These are phyloP conservation scores for Chaetogeoica ovagalla DNA, from an alignment of 2,888 invertebrate genomes.

Conservation along the genomic window DNA sequence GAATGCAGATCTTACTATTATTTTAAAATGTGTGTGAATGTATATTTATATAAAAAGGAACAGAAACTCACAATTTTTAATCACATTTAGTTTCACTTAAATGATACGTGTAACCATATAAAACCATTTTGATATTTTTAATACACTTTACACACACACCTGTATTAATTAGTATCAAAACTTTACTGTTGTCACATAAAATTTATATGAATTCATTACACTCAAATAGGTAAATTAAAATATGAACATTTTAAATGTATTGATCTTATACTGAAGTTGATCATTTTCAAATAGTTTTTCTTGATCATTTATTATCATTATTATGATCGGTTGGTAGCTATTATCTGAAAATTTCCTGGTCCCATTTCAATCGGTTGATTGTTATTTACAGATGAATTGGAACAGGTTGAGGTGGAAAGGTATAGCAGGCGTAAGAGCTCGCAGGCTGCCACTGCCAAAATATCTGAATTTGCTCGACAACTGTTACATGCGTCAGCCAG, in stretches of 20 bases:
- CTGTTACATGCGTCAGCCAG: slow-evolving; percentile 55
- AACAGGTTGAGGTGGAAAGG: slow-evolving; percentile 55
- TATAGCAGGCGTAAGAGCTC: slow-evolving; percentile 58
- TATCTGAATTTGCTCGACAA: slow-evolving; percentile 59
- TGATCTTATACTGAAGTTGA: neutral
- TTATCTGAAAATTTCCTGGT: neutral
- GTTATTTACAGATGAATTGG: slow-evolving; percentile 55
- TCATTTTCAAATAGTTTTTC: neutral
- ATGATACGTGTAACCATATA: too few relatives aligned
- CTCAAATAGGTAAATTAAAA: neutral
- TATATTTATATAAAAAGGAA: neutral
- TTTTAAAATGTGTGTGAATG: neutral
- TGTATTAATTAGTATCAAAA: too few relatives aligned
- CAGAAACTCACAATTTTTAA: neutral
- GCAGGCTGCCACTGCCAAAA: slow-evolving; percentile 59
- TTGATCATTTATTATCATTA: neutral
- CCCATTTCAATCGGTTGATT: slow-evolving; percentile 47
- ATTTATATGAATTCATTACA: too few relatives aligned
- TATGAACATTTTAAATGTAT: neutral
- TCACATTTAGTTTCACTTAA: neutral
- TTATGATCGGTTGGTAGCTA: neutral
- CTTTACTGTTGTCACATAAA: too few relatives aligned
- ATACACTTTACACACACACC: too few relatives aligned
- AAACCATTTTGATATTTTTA: too few relatives aligned
- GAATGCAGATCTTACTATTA: neutral